Evolutionary conservation across 2,888 invertebrate genomes (phyloP), one percentile per base, ranked within the genome.

Genomic region (Deilephila elpenor): DNA sequence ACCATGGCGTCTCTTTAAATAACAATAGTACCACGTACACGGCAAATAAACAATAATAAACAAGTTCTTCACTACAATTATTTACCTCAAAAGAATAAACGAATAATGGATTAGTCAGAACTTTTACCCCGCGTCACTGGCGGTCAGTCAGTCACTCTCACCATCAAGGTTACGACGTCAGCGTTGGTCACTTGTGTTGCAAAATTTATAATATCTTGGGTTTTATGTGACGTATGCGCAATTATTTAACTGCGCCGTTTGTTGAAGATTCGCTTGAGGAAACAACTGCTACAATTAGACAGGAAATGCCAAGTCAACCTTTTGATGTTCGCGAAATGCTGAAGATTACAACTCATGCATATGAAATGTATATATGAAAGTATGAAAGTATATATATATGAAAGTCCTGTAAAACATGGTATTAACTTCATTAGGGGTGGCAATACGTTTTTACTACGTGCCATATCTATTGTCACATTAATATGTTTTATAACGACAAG

Each of bases 41-140:
- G 14, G 17, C 11, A 17, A 60, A 29, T 14, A 32, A 29, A 60
- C 29, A 5, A 64, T 37, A 64, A 64, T 64, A 29, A 64, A 64
- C 37, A 44, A 64, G 20, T 64, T 64, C 25, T 44, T 20, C n/a
- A n/a, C 37, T 37, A 25, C 11, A 11, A 37, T 20, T 25, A 20
- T 37, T 67, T 67, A 44, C 51, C 25, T 67, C 25, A 67, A 25
- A 20, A 3, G 32, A 32, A 44, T 11, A 25, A 59, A 59, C 8
- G 7, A 20, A 17, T 60, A 7, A 51, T 20, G 20, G 6, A 25
- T 67, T 25, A 29, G 67, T 67, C 25, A 67, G 44, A 44, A 67
- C 67, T 67, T 67, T 51, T 67, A 67, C 67, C 67, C 11, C 67
- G 25, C 51, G 67, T 67, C 67, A 67, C 44, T 44, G 44, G 67